phyloP scores from a whole-genome alignment of 2,797 vertebrate genomes.

The Gadopsis bispinosus region DNA sequence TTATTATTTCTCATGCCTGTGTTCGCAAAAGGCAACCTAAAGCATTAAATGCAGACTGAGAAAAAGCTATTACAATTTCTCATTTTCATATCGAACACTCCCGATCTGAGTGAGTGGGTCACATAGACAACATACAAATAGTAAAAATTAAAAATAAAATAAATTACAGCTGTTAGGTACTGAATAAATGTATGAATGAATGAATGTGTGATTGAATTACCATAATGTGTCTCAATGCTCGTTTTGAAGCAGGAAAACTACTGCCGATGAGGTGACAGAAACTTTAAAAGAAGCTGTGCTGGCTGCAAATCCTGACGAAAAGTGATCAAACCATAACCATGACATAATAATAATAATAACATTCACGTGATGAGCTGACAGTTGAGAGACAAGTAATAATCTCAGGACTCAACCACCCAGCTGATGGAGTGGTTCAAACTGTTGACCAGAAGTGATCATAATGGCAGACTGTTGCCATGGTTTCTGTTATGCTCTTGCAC shows the following conservation, averaged over 20 bases:
- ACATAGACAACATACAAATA: not conserved
- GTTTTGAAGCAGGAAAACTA: not conserved
- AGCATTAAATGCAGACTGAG: not conserved
- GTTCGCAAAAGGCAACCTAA: not conserved
- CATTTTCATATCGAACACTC: not conserved
- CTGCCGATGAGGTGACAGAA: not conserved
- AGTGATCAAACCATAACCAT: not conserved
- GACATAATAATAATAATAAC: not conserved
- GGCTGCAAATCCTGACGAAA: not conserved
- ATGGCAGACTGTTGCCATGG: slow-evolving; percentile 8
- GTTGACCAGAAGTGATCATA: not conserved
- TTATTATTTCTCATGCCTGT: slow-evolving; percentile 27
- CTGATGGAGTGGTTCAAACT: not conserved
- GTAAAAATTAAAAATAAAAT: not conserved
- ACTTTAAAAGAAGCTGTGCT: not conserved
- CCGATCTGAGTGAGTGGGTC: not conserved
- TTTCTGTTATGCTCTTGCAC: slow-evolving; percentile 6
- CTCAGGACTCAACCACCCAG: not conserved
- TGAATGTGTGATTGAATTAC: not conserved
- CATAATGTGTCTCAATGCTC: not conserved
- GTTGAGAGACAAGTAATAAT: too few relatives aligned
- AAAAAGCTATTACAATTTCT: not conserved
- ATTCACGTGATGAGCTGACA: not conserved
- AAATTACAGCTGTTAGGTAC: not conserved
- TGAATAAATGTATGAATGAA: not conserved